Base-by-base conservation (phyloP, 2,113 vertebrate species). In the Zosterops pallidus region DNA sequence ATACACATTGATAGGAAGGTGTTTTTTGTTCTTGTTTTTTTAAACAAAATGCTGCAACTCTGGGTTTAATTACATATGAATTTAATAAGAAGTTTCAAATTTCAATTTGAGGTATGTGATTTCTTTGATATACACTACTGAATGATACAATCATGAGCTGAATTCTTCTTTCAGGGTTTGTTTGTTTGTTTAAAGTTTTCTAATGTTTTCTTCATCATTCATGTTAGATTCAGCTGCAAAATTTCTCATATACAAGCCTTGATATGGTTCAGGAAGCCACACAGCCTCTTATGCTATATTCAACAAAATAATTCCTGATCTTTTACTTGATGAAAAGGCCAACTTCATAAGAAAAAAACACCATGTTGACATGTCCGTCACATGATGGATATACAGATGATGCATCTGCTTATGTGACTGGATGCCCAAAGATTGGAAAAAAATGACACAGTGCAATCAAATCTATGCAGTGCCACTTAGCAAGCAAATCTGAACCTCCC, bases 1-100 rank as follows among this genome's bases (percentile, higher is more conserved):
- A 46, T 44, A 29, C 5, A 80, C 0, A 0, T 41, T 56, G 12
- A 47, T 47, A 89, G 4, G 44, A 72, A 71, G 3, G 7, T 7
- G 26, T 22, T 19, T n/a, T n/a, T 3, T 67, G 13, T 47, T n/a
- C 2, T 60, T 5, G 14, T 21, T 28, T 29, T 50, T 50, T 4
- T 23, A 15, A 74, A 49, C 2, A 49, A n/a, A 62, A 77, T 64
- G 11, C 3, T 57, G 5, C 7, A 64, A 14, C 12, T 53, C 62
- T 57, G 28, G 24, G 56, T 78, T 69, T 74, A 69, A 49, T 26
- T 35, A 39, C 14, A 39, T 0, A 16, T 18, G 2, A 19, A 74
- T 63, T 31, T 41, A 56, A 17, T 19, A 50, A 49, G 12, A 47
- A 39, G 18, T 9, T 60, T 64, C 33, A 60, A 35, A 87, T 85